Evolutionary conservation across 2,888 invertebrate species (phyloP), one percentile per base, ranked within the genome.

Genomic region (Cephus runcator): DNA sequence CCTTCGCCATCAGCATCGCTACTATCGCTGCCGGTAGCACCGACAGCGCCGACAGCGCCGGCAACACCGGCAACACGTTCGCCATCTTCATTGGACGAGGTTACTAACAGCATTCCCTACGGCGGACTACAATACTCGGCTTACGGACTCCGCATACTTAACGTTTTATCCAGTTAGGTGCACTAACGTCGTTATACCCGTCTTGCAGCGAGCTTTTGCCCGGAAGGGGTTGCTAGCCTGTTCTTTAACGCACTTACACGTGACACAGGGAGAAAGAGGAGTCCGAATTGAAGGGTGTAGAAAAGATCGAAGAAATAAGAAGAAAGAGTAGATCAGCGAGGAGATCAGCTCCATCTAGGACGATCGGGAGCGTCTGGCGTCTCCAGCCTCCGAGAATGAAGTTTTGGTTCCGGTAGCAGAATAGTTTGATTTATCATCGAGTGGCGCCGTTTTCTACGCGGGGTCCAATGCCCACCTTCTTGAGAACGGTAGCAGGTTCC

Each of bases 131-230:
- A 80, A 85, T 84, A 71, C 85, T 83, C 83, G 78, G 80, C 85
- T 85, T 78, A 79, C 77, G 79, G 12, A 34, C 71, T 75, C 76
- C 78, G 36, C 69, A 30, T 86, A 88, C 88, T 88, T 88, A 86
- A 79, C 84, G 85, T 83, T 86, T 89, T 86, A 88, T 89, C 86
- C 87, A 85, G 86, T 88, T 89, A 89, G 86, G 83, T 81, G 83
- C 81, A 79, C 81, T 89, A 88, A 88, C 82, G 81, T 84, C 83
- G 84, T 88, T 87, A 56, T 56, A 31, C 11, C 33, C 71, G 71
- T 71, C 71, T 71, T 71, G 31, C 79, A 75, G 79, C 81, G 75
- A 76, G 84, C 80, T 82, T 82, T 81, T 82, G 78, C 75, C 73
- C 35, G 73, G 73, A 76, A 78, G 76, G 73, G 73, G 75, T 77